These are phyloP conservation scores for Augochlorella aurata DNA, from an alignment of 2,888 invertebrate species.

Conservation along the genomic window DNA sequence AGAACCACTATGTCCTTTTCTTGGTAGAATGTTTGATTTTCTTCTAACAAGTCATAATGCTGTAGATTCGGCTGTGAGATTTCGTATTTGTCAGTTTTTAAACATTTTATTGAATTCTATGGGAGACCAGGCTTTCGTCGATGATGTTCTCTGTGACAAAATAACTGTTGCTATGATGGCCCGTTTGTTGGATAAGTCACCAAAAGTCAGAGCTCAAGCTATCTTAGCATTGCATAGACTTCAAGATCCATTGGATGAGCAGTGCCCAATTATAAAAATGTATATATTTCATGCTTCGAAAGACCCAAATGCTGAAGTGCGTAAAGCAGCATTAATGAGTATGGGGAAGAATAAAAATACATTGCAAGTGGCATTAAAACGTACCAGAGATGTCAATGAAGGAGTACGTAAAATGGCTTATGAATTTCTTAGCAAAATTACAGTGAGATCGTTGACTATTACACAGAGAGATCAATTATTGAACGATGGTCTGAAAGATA, in stretches of 20 bases:
- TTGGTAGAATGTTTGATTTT: constrained; percentile 85
- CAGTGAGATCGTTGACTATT: constrained; percentile 85
- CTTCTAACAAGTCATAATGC: constrained; percentile 84
- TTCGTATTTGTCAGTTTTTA: constrained; percentile 90
- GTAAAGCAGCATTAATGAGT: constrained; percentile 87
- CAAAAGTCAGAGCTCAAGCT: constrained; percentile 90
- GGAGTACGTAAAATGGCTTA: constrained; percentile 87
- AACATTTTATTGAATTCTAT: constrained; percentile 89
- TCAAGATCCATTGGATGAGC: constrained; percentile 89
- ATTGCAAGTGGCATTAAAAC: constrained; percentile 87
- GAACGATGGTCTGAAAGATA: constrained; percentile 86
- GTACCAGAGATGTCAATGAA: constrained; percentile 90
- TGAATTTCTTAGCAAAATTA: constrained; percentile 83
- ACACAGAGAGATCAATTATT: constrained; percentile 86
- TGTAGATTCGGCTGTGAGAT: constrained; percentile 84
- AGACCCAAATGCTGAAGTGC: constrained; percentile 91
- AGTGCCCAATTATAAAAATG: constrained; percentile 89
- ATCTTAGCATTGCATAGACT: constrained; percentile 90
- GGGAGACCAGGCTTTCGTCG: constrained; percentile 89
- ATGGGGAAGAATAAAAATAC: constrained; percentile 89
- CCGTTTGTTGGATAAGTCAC: constrained; percentile 87
- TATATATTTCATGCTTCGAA: constrained; percentile 88
- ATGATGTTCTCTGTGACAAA: constrained; percentile 89
- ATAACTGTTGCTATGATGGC: constrained; percentile 88
- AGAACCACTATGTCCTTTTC: constrained; percentile 82